Evolutionary conservation across 2,888 invertebrate species (phyloP).

Genomic region (Parascotia fuliginaria): DNA sequence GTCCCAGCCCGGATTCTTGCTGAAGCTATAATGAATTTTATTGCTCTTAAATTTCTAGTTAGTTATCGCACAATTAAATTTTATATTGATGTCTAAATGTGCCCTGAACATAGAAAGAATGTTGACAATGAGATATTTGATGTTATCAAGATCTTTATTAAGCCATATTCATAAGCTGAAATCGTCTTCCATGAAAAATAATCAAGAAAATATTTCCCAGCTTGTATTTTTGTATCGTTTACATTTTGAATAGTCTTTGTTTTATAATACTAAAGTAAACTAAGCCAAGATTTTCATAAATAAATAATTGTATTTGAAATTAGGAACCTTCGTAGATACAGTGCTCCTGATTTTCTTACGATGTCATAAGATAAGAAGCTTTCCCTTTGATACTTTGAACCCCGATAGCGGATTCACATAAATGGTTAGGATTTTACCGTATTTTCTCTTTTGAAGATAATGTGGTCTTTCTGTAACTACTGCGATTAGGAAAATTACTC

Average conservation of each 20-base stretch:
- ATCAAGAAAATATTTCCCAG: too few relatives aligned
- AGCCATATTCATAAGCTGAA: too few relatives aligned
- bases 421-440: conserved; percentile 30
- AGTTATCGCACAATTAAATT: conserved; percentile 61
- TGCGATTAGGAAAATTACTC: conserved; percentile 17
- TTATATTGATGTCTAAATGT: conserved; percentile 34
- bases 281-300: conserved; percentile 7
- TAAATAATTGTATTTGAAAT: conserved; percentile 26
- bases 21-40: conserved; percentile 71
- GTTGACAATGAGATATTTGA: neutral
- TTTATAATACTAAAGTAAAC: neutral
- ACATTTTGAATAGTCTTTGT: neutral
- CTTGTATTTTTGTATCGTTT: neutral
- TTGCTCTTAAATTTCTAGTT: conserved; percentile 59
- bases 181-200: too few relatives aligned
- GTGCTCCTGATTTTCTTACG: conserved; percentile 25
- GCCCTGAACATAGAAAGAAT: neutral
- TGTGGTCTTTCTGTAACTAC: conserved; percentile 18
- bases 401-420: conserved; percentile 32
- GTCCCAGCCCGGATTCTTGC: conserved; percentile 58
- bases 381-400: conserved; percentile 40
- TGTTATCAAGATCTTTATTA: too few relatives aligned
- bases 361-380: conserved; percentile 39
- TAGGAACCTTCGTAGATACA: conserved; percentile 16
- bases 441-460: conserved; percentile 31